phyloP scores from a whole-genome alignment of 1,140 invertebrate genomes.

The Drosophila repleta region DNA sequence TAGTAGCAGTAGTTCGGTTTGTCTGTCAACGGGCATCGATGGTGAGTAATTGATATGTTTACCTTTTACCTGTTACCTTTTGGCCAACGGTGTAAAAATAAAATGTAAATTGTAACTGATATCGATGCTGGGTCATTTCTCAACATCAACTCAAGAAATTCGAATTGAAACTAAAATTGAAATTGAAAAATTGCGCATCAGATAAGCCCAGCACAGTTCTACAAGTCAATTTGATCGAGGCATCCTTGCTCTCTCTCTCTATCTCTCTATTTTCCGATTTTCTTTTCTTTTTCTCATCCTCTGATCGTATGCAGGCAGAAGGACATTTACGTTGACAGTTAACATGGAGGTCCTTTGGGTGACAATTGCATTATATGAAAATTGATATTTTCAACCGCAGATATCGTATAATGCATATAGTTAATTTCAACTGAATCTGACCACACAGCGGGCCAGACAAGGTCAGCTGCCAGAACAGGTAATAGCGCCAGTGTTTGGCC shows the following conservation, averaged over 20 bases:
- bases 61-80: slow-evolving; percentile 48
- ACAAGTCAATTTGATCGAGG: slow-evolving; percentile 17
- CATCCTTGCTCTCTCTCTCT: too few species aligned
- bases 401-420: slow-evolving; percentile 9
- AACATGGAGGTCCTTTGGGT: slow-evolving; percentile 52
- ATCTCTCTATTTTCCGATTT: neutral
- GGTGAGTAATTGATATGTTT: slow-evolving; percentile 77
- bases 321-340: slow-evolving; percentile 56
- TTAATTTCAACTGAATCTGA: slow-evolving; percentile 39
- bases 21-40: slow-evolving; percentile 69
- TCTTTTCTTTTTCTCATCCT: neutral
- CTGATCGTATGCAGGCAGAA: slow-evolving; percentile 39
- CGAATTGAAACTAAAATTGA: too few species aligned
- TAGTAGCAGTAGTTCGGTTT: slow-evolving; percentile 24
- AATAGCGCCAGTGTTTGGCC: slow-evolving; percentile 26
- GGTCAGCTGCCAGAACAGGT: slow-evolving; percentile 40
- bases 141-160: slow-evolving; percentile 69
- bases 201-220: slow-evolving; percentile 48
- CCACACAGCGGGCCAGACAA: slow-evolving; percentile 53
- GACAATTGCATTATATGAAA: slow-evolving; percentile 75
- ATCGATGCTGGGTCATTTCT: slow-evolving; percentile 62
- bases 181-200: slow-evolving; percentile 76
- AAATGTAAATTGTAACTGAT: slow-evolving; percentile 78
- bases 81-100: slow-evolving; percentile 50
- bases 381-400: slow-evolving; percentile 66